Evolutionary conservation across 2,888 invertebrate species (phyloP), one percentile per base, ranked within the genome.

Genomic region (Machimus atricapillus): DNA sequence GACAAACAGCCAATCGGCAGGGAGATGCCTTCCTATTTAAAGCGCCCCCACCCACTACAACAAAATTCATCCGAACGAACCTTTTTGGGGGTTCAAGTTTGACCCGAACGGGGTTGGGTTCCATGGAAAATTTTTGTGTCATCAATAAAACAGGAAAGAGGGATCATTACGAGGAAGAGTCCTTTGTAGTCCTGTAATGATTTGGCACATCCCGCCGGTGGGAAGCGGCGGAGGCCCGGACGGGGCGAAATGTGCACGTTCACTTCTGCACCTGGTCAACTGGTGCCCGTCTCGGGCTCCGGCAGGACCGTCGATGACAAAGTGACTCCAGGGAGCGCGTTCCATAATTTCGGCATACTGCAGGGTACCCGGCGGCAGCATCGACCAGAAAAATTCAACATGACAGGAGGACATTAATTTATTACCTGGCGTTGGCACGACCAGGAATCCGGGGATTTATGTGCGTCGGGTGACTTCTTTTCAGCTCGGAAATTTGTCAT

Each of bases 341-440:
- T 85, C 27, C 8, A 27, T 27, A 66, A 66, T 82, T 82, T 82
- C 66, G 79, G 46, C 52, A 66, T 66, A 27, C 40, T 82, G 40
- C 82, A 82, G 66, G 23, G 23, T 66, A 27, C 66, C n/a, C 66
- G 19, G 19, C 19, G 9, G 76, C 58, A 82, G 27, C 8, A 43
- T 85, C 12, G 16, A 43, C 40, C 83, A 19, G 37, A 66, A 66
- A 73, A 73, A 83, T 46, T 37, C 34, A 14, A 74, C 74, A 85
- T 74, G 85, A 74, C 85, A 74, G 46, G 46, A 85, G 14, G 31
- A 74, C 85, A 85, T 85, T 85, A 85, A 85, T 85, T 85, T 85
- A 85, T 85, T 74, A 46, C 74, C 27, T 31, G 40, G 46, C 74
- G 19, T 46, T 74, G 74, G 46, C 85, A 74, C 74, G 85, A 74